phyloP scores from a whole-genome alignment of 2,888 invertebrate species.

The Mesorhabditis sp. region DNA sequence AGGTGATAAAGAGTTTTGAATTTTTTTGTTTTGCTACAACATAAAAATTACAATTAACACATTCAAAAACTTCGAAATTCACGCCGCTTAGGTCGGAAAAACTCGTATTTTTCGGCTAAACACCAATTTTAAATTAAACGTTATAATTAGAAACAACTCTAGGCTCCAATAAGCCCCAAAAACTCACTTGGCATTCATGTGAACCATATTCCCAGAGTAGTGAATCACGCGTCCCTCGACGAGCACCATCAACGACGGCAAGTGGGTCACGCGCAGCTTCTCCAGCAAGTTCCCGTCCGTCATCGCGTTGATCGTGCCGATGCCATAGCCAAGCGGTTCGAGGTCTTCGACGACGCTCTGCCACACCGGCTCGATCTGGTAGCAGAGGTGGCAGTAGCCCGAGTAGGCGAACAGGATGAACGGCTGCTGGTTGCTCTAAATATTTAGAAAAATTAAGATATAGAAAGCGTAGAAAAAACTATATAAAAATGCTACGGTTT shows the following conservation, averaged over 20 bases:
- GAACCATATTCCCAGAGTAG: slow-evolving; percentile 38
- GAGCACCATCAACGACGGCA: slow-evolving; percentile 60
- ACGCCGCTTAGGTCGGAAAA: background rate
- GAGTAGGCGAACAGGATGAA: slow-evolving; percentile 61
- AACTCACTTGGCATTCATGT: slow-evolving; percentile 41
- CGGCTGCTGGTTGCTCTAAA: slow-evolving; percentile 58
- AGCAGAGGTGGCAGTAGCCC: slow-evolving; percentile 61
- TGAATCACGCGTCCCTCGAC: slow-evolving; percentile 59
- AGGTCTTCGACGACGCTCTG: slow-evolving; percentile 60
- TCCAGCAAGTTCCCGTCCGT: slow-evolving; percentile 58
- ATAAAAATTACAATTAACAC: background rate
- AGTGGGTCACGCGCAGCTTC: slow-evolving; percentile 57
- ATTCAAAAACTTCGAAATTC: background rate
- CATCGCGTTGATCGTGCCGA: slow-evolving; percentile 61
- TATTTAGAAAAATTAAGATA: background rate
- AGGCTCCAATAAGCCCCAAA: background rate
- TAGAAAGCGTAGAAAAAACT: background rate
- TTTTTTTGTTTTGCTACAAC: background rate
- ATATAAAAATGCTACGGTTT: background rate
- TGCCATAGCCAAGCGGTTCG: slow-evolving; percentile 60
- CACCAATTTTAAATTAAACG: background rate
- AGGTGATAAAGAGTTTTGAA: background rate
- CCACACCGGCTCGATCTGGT: slow-evolving; percentile 59
- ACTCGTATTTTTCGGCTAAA: background rate
- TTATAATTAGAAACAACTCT: background rate